phyloP scores from a whole-genome alignment of 1,140 invertebrate genomes.

The Pectinophora gossypiella region DNA sequence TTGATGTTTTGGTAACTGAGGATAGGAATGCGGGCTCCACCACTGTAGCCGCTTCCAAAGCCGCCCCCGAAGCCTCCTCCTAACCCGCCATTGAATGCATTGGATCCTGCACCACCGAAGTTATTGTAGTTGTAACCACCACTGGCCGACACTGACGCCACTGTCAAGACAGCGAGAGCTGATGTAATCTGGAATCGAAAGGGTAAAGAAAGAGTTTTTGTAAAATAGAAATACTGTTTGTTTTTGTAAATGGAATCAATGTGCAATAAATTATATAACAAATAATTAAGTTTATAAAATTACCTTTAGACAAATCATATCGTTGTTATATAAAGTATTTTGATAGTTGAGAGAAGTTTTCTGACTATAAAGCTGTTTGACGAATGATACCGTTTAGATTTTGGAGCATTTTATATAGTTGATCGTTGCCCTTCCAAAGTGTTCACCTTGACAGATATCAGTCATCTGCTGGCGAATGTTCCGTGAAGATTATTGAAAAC shows the following conservation, averaged over 20 bases:
- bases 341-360: no score
- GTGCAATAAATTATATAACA: no score
- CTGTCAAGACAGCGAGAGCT: background rate
- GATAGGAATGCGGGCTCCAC: conserved; percentile 41
- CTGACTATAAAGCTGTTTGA: background rate
- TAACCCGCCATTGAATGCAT: background rate
- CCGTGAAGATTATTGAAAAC: background rate
- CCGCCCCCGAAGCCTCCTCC: background rate
- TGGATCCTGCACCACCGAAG: background rate
- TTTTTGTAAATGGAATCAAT: no score
- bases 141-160: conserved; percentile 1
- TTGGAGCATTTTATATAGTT: background rate
- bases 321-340: no score
- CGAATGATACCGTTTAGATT: background rate
- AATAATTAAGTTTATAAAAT: no score
- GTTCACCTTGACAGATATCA: background rate
- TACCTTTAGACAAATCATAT: no score
- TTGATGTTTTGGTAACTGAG: conserved; percentile 57
- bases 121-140: no score
- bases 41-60: conserved; percentile 2
- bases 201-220: no score
- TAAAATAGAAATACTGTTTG: no score
- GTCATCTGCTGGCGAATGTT: background rate
- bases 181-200: background rate
- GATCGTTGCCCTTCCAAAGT: background rate